phyloP scores from a whole-genome alignment of 2,113 vertebrate species.

The Oreochromis niloticus region DNA sequence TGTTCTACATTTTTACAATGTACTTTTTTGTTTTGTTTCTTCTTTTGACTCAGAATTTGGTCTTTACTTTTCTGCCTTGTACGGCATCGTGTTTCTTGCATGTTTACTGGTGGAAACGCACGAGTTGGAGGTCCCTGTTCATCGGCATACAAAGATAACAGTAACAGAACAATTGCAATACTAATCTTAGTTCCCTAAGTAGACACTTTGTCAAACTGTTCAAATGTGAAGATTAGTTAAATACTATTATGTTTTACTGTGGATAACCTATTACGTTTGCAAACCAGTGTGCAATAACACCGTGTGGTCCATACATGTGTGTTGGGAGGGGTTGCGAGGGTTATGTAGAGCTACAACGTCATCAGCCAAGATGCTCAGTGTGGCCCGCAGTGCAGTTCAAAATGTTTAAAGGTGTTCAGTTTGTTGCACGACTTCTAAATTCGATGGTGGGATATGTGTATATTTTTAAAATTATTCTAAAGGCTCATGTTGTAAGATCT shows the following conservation, averaged over 20 bases:
- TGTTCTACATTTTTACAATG: neutral
- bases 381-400: conserved; percentile 12
- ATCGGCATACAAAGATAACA: conserved; percentile 29
- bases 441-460: neutral
- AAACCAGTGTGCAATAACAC: conserved; percentile 61
- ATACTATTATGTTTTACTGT: conserved; percentile 41
- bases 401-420: neutral
- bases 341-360: conserved; percentile 6
- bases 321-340: neutral
- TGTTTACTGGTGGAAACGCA: conserved; percentile 56
- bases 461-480: neutral
- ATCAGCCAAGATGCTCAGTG: conserved; percentile 19
- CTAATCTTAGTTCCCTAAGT: conserved; percentile 18
- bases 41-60: neutral
- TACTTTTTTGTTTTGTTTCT: neutral
- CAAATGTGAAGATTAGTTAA: conserved; percentile 52
- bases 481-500: neutral
- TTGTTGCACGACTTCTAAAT: conserved; percentile 19
- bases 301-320: neutral
- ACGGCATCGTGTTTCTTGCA: conserved; percentile 33
- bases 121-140: conserved; percentile 18
- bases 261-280: conserved; percentile 35
- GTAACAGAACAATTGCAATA: conserved; percentile 48
- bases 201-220: conserved; percentile 48
- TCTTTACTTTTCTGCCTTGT: conserved; percentile 21